A percentile compares a stretch with the other conserved stretches of the same genome.
Evolutionary conservation across 2,113 vertebrate species (phyloP).

Genomic region (Cynoglossus semilaevis): DNA sequence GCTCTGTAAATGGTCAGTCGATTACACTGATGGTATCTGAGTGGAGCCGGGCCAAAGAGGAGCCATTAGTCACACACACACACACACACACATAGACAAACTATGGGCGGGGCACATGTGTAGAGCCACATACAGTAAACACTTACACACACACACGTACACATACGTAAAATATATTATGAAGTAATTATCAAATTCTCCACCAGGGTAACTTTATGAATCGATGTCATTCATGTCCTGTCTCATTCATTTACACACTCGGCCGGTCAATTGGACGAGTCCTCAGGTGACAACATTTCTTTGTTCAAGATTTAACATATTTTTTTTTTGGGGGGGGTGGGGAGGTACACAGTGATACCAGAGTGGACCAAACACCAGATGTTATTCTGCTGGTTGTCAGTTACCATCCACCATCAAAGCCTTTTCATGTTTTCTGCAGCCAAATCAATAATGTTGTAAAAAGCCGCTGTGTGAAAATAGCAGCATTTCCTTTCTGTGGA

Average conservation of each 20-base stretch:
- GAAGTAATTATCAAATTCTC: conserved; percentile 9
- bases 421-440: conserved; percentile 54
- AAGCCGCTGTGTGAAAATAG: conserved; percentile 29
- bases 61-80: conserved; percentile 1
- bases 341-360: no score
- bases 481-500: conserved; percentile 7
- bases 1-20: conserved; percentile 23
- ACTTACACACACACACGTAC: conserved; percentile 12
- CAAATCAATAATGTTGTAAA: conserved; percentile 49
- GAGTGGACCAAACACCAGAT: background rate
- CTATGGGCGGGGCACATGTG: conserved; percentile 24
- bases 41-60: conserved; percentile 2
- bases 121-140: conserved; percentile 4
- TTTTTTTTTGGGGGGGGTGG: no score
- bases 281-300: background rate
- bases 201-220: background rate
- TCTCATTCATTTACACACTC: conserved; percentile 15
- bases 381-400: conserved; percentile 13
- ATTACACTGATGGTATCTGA: conserved; percentile 46
- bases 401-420: conserved; percentile 16
- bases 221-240: conserved; percentile 18
- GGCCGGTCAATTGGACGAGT: conserved; percentile 4
- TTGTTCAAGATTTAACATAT: background rate
- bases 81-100: no score
- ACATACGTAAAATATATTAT: conserved; percentile 5